Base-by-base conservation (phyloP, 2,797 vertebrate genomes). In the Podargus strigoides region DNA sequence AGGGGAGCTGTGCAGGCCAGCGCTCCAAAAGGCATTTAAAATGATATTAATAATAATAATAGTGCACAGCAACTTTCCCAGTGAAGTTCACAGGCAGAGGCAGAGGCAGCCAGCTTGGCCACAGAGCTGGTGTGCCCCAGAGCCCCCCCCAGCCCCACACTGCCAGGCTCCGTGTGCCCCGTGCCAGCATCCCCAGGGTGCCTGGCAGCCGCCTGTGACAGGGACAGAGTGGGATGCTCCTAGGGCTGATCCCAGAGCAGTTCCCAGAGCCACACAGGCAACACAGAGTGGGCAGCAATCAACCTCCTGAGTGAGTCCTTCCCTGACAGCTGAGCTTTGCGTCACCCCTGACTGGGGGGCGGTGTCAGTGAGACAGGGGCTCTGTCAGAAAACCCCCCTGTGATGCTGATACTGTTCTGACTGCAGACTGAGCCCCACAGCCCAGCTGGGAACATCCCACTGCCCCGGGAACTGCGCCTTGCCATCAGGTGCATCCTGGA, bases 181-280 rank as follows among this genome's bases (percentile, higher is more conserved):
- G n/a, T n/a, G n/a, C 42, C 17, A 19, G 42, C 17, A 3, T 42
- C 34, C 56, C 19, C 63, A 2, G 37, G 8, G 46, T 19, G 36
- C 30, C 37, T 17, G 1, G 11, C 14, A 3, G n/a, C 6, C 1
- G 0, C 8, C 69, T n/a, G 47, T 10, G 0, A 39, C 37, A 9
- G 34, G 18, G 8, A 26, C 41, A 3, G 23, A 23, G 56, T 41
- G 56, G 41, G 49, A 22, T 19, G n/a, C 67, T 49, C 5, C 0
- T 0, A 21, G 30, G 10, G 32, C 52, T 63, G 69, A 30, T 44
- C 12, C 44, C 16, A 49, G 30, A 6, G 18, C 5, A 4, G 10
- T 14, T 34, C 50, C 34, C 60, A 55, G 66, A 73, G 5, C 28
- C 28, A 64, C 5, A 3, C 0, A n/a, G 26, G n/a, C 16, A 64